Base-by-base conservation (phyloP, 2,888 invertebrate genomes). In the Polydrusus cervinus region DNA sequence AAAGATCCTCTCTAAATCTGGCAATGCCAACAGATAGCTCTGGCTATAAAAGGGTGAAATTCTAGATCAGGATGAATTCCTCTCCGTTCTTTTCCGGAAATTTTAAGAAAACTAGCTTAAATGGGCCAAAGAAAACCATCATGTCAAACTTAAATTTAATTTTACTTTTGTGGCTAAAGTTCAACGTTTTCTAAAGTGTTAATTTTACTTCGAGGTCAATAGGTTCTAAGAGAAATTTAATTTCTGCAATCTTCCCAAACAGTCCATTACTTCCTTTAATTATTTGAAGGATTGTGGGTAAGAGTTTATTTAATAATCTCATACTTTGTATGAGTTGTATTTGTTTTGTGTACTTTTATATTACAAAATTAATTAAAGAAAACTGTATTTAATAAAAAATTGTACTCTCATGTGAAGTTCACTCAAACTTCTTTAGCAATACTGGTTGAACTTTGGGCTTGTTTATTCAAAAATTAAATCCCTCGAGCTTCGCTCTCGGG, bases 41-140 rank as follows among this genome's bases (percentile, higher is more conserved):
- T 55, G 20, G 40, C 57, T 61, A 71, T 75, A 75, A 71, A 68
- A 53, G 66, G 75, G 75, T 75, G 43, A 68, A 71, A 60, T 3
- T 25, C 20, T 61, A 40, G 67, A 55, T 51, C 25, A 69, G 62
- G 47, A 47, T 40, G 40, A 38, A 65, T 66, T 71, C n/a, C n/a
- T 45, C 13, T 67, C 57, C 45, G 47, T 51, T 55, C 38, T 47
- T 71, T 55, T 57, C 34, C 55, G 38, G 61, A 64, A 74, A 47
- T 74, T 69, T 74, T 45, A 69, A 43, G 53, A 53, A 47, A 45
- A 51, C 62, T 61, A 68, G 51, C 62, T 73, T 68, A 68, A 67
- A 60, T 73, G 53, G 68, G 68, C 45, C 73, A 53, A 71, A 53
- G 13, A 57, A 11, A 43, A 14, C 14, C 53, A 45, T 53, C 43